These are phyloP conservation scores for Carassius carassius DNA, from an alignment of 2,113 vertebrate species.

Conservation along the genomic window DNA sequence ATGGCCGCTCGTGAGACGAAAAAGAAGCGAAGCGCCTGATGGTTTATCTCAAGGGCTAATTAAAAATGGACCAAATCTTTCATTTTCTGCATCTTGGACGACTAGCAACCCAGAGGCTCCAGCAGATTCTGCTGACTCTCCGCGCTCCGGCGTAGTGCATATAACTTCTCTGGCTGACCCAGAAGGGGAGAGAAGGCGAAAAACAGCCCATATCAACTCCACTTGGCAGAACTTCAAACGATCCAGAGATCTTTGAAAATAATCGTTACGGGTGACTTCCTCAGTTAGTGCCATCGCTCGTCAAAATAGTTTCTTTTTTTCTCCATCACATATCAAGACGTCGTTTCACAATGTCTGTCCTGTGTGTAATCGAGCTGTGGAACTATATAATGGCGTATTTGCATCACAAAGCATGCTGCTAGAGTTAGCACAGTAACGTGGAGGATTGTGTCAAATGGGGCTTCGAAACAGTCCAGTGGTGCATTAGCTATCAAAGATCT, in stretches of 20 bases:
- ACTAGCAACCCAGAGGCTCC: background rate
- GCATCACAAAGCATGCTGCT: slow-evolving; percentile 5
- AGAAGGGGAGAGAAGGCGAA: background rate
- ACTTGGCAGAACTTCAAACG: slow-evolving; percentile 21
- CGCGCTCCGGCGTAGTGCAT: background rate
- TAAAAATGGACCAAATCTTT: slow-evolving; percentile 32
- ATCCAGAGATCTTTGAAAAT: background rate
- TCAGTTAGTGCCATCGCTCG: slow-evolving; percentile 1
- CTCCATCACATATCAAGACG: background rate
- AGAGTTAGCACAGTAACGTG: background rate
- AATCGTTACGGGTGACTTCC: background rate
- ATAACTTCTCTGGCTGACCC: slow-evolving; percentile 3
- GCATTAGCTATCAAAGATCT: slow-evolving; percentile 23
- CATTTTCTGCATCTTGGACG: slow-evolving; percentile 16
- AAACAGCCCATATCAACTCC: background rate
- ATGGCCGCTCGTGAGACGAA: background rate
- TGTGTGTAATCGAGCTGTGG: slow-evolving; percentile 22
- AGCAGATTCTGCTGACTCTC: slow-evolving; percentile 31
- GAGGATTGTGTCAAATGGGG: background rate
- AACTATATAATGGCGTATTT: slow-evolving; percentile 38
- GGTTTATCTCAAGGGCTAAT: slow-evolving; percentile 44
- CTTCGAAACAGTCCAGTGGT: slow-evolving; percentile 4
- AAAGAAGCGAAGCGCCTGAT: slow-evolving; percentile 8
- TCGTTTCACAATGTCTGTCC: slow-evolving; percentile 4
- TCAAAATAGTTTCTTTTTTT: background rate